These are phyloP conservation scores for Nyctalus aviator DNA, from an alignment of 2,797 vertebrate species.

Conservation along the genomic window DNA sequence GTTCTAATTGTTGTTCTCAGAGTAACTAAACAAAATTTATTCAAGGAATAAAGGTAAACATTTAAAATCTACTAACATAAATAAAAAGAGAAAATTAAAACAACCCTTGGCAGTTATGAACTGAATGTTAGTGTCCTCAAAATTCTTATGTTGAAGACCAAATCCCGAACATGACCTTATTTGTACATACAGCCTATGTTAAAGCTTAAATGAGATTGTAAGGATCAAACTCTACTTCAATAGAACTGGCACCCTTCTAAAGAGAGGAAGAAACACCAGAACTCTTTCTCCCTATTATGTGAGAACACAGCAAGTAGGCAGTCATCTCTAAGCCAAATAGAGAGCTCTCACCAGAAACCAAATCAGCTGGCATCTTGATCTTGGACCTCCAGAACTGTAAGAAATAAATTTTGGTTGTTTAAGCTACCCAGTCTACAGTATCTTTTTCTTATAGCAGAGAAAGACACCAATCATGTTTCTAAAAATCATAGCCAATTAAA, in stretches of 20 bases:
- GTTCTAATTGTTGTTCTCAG: neutral
- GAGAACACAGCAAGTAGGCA: neutral
- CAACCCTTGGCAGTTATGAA: neutral
- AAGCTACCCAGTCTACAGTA: neutral
- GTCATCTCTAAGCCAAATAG: neutral
- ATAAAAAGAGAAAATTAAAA: neutral
- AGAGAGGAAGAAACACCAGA: neutral
- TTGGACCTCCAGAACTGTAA: neutral
- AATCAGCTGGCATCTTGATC: neutral
- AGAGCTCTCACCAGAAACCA: neutral
- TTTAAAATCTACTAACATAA: neutral
- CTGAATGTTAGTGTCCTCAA: neutral
- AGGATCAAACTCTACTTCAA: neutral
- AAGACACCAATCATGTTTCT: neutral
- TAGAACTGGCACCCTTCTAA: neutral
- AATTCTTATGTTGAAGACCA: neutral
- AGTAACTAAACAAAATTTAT: neutral
- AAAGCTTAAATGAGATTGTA: neutral
- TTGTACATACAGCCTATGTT: neutral
- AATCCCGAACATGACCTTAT: neutral
- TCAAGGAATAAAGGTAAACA: conserved; percentile 15
- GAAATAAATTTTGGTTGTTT: neutral
- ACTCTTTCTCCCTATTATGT: neutral
- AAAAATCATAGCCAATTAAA: neutral
- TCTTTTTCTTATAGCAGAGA: neutral